phyloP scores from a whole-genome alignment of 2,113 vertebrate genomes.

The Leptobrachium leishanense region DNA sequence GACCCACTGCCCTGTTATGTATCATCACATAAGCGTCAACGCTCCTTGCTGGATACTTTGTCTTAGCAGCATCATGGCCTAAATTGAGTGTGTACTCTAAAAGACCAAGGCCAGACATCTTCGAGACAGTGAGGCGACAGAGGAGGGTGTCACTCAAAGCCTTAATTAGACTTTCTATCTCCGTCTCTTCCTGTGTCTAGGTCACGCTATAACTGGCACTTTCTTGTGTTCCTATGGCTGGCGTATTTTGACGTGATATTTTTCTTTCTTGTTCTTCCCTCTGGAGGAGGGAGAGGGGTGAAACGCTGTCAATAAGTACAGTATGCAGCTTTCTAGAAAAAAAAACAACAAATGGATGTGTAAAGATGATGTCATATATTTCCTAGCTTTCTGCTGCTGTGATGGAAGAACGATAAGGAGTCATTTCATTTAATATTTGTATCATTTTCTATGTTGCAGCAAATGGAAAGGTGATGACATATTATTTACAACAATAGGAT shows the following conservation, averaged over 20 bases:
- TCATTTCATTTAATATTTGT: too few relatives aligned
- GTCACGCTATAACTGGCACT: constrained; percentile 1
- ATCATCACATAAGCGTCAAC: too few relatives aligned
- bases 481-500: too few relatives aligned
- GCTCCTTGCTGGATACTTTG: not conserved
- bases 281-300: not conserved
- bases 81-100: not conserved
- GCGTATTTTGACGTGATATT: constrained; percentile 6
- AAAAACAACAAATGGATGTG: not conserved
- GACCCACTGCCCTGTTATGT: too few relatives aligned
- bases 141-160: not conserved
- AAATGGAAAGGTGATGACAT: too few relatives aligned
- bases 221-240: not conserved
- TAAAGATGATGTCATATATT: not conserved
- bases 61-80: not conserved
- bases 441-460: too few relatives aligned
- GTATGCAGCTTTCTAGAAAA: not conserved
- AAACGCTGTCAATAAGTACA: not conserved
- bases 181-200: constrained; percentile 16
- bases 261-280: not conserved
- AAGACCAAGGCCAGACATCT: not conserved
- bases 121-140: not conserved
- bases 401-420: not conserved
- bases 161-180: constrained; percentile 30
- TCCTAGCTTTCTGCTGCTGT: not conserved